Conservation (phyloP, 2,113 vertebrate species). For the Laterallus jamaicensis region DNA sequence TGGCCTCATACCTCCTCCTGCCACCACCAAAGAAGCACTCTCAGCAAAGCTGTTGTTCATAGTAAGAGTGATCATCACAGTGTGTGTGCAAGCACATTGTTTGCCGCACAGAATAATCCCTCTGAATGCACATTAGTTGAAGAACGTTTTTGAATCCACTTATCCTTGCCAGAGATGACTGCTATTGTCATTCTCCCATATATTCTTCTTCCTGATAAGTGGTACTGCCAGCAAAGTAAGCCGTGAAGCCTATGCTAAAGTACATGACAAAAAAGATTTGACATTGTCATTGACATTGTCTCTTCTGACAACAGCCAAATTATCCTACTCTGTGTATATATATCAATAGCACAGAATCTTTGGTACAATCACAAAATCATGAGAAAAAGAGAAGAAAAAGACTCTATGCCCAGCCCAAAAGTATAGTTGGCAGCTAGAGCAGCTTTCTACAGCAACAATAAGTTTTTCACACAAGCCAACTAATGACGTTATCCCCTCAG, state of each 20-base stretch:
- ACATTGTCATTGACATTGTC: neutral
- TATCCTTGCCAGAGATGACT: neutral
- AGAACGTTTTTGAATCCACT: neutral
- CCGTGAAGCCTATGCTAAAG: neutral
- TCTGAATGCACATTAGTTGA: neutral
- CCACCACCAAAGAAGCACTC: neutral
- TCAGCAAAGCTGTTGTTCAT: neutral
- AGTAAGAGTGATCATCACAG: neutral
- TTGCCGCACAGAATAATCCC: neutral
- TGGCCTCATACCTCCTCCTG: neutral
- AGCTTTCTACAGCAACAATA: neutral
- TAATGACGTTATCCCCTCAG: neutral
- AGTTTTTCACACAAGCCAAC: rapidly evolving
- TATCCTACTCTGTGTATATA: neutral
- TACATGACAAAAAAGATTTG: neutral
- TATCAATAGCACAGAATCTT: neutral
- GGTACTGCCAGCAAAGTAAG: neutral
- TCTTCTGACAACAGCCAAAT: neutral
- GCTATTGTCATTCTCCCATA: neutral
- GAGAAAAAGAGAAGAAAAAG: neutral
- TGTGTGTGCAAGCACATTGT: neutral
- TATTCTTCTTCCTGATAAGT: neutral
- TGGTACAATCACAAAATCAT: neutral
- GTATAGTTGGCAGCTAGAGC: neutral
- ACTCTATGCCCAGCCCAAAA: neutral